Evolutionary conservation across 1,140 invertebrate species (phyloP).

Genomic region (Microplitis mediator): DNA sequence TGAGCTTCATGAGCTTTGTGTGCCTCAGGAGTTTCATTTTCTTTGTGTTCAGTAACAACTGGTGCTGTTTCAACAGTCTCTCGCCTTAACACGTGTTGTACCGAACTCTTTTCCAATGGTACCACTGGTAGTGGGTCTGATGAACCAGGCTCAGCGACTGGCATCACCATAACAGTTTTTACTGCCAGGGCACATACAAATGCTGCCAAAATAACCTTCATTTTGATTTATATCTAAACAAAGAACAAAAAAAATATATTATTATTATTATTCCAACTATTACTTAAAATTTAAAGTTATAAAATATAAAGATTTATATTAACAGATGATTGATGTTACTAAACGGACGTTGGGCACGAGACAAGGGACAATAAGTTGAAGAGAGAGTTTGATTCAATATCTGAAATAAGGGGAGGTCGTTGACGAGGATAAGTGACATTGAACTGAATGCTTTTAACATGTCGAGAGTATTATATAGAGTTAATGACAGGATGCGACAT

Average conservation of each 20-base stretch:
- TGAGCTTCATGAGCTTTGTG: constrained; percentile 1
- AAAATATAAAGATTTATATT: not conserved
- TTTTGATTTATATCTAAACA: constrained; percentile 36
- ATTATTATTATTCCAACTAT: not conserved
- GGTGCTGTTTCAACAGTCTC: constrained; percentile 1
- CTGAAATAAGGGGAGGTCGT: not conserved
- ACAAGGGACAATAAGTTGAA: not conserved
- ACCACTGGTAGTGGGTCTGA: constrained; percentile 27
- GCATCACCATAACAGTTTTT: constrained; percentile 43
- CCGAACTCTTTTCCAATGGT: constrained; percentile 25
- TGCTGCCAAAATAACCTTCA: constrained; percentile 45
- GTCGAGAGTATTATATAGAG: constrained; percentile 45
- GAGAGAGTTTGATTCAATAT: constrained; percentile 31
- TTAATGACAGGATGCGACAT: constrained; percentile 57
- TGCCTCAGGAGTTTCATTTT: constrained; percentile 6
- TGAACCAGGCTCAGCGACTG: constrained; percentile 43
- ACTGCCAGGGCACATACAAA: constrained; percentile 47
- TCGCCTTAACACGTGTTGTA: constrained; percentile 11
- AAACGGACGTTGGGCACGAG: constrained; percentile 29
- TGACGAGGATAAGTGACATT: constrained; percentile 50
- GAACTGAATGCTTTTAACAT: constrained; percentile 58
- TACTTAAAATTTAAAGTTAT: not conserved
- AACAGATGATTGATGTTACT: not conserved
- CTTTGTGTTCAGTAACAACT: constrained; percentile 2
- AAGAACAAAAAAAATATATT: not conserved